These are phyloP conservation scores for Passer domesticus DNA, from an alignment of 2,113 vertebrate species.

Conservation along the genomic window DNA sequence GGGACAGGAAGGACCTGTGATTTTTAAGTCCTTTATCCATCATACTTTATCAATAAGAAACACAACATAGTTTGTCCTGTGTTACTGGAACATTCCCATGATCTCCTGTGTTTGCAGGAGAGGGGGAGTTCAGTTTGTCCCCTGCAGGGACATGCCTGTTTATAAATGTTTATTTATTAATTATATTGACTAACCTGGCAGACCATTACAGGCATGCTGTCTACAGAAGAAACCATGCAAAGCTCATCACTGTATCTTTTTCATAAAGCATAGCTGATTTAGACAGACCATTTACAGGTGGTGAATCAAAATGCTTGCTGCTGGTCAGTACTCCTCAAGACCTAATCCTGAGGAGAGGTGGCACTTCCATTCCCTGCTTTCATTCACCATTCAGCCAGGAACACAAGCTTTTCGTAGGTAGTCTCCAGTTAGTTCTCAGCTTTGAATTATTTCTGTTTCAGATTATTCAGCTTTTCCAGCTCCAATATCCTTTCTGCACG, in stretches of 20 bases:
- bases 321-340: background rate
- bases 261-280: background rate
- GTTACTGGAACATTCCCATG: too few species aligned
- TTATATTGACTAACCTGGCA: background rate
- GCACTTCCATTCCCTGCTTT: background rate
- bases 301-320: background rate
- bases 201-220: background rate
- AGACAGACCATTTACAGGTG: background rate
- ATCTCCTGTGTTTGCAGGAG: background rate
- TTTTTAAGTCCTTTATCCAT: background rate
- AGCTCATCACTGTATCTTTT: accelerated
- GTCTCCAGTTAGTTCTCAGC: background rate
- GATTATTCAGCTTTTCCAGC: background rate
- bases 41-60: background rate
- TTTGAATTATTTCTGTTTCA: slow-evolving; percentile 35
- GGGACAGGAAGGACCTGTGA: background rate
- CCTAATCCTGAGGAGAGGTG: background rate
- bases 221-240: background rate
- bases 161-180: background rate
- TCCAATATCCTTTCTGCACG: slow-evolving; percentile 34
- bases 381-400: background rate
- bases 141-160: background rate
- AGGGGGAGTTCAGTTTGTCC: background rate
- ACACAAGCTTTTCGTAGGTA: background rate
- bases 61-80: background rate